Conservation (phyloP, 2,888 invertebrate species). For the Phytoseiulus persimilis region DNA sequence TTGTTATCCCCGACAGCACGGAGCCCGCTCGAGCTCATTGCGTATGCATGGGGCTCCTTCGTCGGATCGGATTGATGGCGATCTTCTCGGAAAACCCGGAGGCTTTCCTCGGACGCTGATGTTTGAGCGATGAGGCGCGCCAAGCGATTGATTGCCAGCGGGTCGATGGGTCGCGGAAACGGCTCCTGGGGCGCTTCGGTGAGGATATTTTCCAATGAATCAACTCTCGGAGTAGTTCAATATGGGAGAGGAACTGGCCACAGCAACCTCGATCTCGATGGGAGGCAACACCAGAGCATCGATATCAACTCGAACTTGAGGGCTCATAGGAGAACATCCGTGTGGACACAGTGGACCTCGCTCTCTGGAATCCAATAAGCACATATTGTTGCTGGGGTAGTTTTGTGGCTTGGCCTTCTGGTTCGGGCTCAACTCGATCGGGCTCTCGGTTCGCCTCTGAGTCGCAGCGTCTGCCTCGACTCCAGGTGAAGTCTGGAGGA, state of each 20-base stretch:
- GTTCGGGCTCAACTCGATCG: background rate
- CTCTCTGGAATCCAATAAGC: background rate
- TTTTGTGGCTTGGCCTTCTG: background rate
- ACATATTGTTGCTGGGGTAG: background rate
- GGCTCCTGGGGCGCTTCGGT: too few relatives aligned
- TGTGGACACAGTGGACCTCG: background rate
- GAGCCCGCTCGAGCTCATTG: too few relatives aligned
- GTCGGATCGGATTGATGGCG: too few relatives aligned
- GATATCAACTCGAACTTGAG: background rate
- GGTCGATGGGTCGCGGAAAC: too few relatives aligned
- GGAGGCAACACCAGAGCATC: background rate
- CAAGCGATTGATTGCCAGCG: too few relatives aligned
- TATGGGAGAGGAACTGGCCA: background rate
- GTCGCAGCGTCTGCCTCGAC: too few relatives aligned
- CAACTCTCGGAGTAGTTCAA: background rate
- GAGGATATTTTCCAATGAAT: background rate
- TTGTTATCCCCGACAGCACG: too few relatives aligned
- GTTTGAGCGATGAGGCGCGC: too few relatives aligned
- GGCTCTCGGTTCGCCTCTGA: background rate
- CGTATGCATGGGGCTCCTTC: too few relatives aligned
- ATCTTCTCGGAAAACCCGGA: too few relatives aligned
- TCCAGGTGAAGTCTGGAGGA: too few relatives aligned
- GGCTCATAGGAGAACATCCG: background rate
- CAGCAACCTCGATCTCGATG: background rate
- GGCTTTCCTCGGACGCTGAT: too few relatives aligned